phyloP scores from a whole-genome alignment of 2,888 invertebrate species.

The Onthophagus sagittarius region DNA sequence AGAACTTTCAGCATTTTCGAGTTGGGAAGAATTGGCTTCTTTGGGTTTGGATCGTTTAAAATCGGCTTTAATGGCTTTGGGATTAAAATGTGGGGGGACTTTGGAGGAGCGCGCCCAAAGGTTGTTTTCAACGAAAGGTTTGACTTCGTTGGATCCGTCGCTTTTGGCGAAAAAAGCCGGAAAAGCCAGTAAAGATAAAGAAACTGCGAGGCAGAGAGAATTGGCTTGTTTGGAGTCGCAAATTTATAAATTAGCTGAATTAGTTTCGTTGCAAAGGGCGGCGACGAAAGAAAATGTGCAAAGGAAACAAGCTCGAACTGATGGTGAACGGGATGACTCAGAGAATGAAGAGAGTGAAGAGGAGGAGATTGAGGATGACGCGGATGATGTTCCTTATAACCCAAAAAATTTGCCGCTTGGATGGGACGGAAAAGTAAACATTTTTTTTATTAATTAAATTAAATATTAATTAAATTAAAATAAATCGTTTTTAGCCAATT shows the following conservation, averaged over 20 bases:
- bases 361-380: constrained; percentile 79
- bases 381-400: constrained; percentile 97
- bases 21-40: constrained; percentile 95
- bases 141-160: constrained; percentile 86
- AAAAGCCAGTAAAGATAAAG: constrained; percentile 58
- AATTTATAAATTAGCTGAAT: constrained; percentile 76
- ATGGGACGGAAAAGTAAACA: constrained; percentile 90
- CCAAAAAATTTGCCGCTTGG: constrained; percentile 98
- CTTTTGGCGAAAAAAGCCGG: constrained; percentile 87
- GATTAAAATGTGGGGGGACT: constrained; percentile 98
- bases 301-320: constrained; percentile 93
- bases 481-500: constrained; percentile 53
- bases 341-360: constrained; percentile 83
- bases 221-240: constrained; percentile 86
- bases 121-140: constrained; percentile 92
- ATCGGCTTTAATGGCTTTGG: constrained; percentile 93
- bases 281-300: constrained; percentile 98
- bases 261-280: constrained; percentile 78
- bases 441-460: background rate
- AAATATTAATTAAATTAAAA: background rate
- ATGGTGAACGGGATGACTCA: constrained; percentile 88
- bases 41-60: constrained; percentile 95
- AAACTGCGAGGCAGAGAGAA: constrained; percentile 74
- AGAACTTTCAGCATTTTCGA: constrained; percentile 96
- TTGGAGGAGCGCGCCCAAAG: constrained; percentile 96